Evolutionary conservation across 1,140 invertebrate species (phyloP).

Genomic region (Tetraneura akinire): DNA sequence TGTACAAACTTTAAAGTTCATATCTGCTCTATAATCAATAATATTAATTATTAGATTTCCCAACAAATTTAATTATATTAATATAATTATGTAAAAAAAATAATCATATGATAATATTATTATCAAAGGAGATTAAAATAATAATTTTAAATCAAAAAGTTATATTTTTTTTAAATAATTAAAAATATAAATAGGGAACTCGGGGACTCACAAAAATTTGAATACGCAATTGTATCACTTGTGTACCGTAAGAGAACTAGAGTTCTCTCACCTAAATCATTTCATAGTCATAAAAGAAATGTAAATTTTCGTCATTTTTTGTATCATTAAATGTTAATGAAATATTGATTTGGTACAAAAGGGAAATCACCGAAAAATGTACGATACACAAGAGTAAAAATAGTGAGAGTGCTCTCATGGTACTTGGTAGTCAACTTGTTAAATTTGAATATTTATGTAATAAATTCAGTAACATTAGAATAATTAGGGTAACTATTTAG

Average conservation of each 20-base stretch:
- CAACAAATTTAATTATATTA: background rate
- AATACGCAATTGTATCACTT: background rate
- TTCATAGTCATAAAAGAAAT: constrained; percentile 11
- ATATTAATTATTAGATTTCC: constrained; percentile 8
- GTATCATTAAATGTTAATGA: constrained; percentile 15
- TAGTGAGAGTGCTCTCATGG: background rate
- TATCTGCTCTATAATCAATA: constrained; percentile 6
- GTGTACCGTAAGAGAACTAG: background rate
- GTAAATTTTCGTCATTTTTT: constrained; percentile 6
- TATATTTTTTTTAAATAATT: constrained; percentile 3
- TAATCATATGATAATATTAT: background rate
- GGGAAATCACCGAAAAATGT: background rate
- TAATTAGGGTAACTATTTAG: too few species aligned
- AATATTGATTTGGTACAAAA: constrained; percentile 17
- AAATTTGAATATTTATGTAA: too few species aligned
- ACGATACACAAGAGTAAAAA: constrained; percentile 4
- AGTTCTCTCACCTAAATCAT: constrained; percentile 5
- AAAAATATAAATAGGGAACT: constrained; percentile 7
- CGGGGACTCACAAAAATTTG: constrained; percentile 20
- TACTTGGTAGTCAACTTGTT: background rate
- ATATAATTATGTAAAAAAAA: background rate
- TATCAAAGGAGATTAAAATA: constrained; percentile 16
- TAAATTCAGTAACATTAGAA: too few species aligned
- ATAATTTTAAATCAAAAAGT: constrained; percentile 1
- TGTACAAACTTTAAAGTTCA: background rate